Percentiles rank a stretch among this genome's conserved stretches.
phyloP scores from a whole-genome alignment of 2,888 invertebrate species.

The Sipha maydis region DNA sequence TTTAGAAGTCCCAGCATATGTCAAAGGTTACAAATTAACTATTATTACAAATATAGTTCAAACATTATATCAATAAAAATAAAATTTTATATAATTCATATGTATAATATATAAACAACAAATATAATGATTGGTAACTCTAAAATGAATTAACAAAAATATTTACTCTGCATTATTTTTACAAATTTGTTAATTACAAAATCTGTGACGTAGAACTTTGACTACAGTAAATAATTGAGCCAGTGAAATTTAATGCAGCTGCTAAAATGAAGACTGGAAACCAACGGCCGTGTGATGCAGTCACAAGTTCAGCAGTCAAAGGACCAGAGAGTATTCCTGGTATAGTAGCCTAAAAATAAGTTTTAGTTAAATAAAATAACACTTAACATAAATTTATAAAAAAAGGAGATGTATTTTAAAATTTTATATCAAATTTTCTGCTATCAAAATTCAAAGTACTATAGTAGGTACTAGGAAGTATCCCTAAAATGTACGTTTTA shows the following conservation, averaged over 20 bases:
- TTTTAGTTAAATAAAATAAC: not conserved
- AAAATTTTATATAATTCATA: constrained; percentile 16
- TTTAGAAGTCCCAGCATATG: not conserved
- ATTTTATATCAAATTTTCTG: not conserved
- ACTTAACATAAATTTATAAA: not conserved
- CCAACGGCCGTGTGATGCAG: constrained; percentile 78
- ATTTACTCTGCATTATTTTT: constrained; percentile 40
- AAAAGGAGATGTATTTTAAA: not conserved
- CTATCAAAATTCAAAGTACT: not conserved
- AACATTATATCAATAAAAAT: constrained; percentile 15
- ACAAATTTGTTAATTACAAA: constrained; percentile 67
- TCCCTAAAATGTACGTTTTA: not conserved
- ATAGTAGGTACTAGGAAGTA: not conserved
- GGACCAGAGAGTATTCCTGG: constrained; percentile 82
- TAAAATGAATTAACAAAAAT: constrained; percentile 61
- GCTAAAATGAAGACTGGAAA: constrained; percentile 79
- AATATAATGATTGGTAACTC: constrained; percentile 60
- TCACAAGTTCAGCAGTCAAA: constrained; percentile 77
- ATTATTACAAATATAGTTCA: not conserved
- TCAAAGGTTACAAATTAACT: not conserved
- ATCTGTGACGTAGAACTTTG: constrained; percentile 78
- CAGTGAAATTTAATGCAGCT: constrained; percentile 77
- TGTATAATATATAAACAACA: constrained; percentile 41
- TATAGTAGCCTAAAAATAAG: constrained; percentile 73
- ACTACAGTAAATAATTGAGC: constrained; percentile 78